Evolutionary conservation across 2,888 invertebrate species (phyloP), one percentile per base, ranked within the genome.

Genomic region (Catocala sponsa): DNA sequence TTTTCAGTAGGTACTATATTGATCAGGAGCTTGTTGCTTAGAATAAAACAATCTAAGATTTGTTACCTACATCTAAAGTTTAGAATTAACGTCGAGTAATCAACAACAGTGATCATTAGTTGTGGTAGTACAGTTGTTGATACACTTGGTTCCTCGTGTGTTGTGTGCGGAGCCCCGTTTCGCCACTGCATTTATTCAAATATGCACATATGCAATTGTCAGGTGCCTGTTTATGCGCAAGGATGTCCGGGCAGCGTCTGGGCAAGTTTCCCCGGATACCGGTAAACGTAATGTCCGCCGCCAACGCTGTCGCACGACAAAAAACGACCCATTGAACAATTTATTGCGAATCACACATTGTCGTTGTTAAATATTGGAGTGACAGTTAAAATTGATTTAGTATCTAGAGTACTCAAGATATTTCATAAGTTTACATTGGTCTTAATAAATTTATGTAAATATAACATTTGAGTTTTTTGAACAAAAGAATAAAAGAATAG

Each of bases 251-350:
- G 50, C 77, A 55, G 35, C 50, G 52, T 25, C 50, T 43, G 62
- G 42, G 64, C 59, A 54, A 70, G 78, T 77, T 74, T 74, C 71
- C 74, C 74, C 78, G 74, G 78, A 74, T 59, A 65, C 58, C 49
- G 55, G 38, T 48, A 56, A 70, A 57, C 63, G 78, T 70, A 77
- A 77, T 63, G 50, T 74, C 77, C 74, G 77, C 57, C 2, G 38
- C 25, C 50, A 41, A 57, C 60, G 59, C 41, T 52, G 59, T 55
- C 58, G 50, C 59, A 47, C 59, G 61, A 47, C 59, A 76, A 65
- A 62, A 73, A 73, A 61, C 58, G 35, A 63, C 59, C 59, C 44
- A 55, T 50, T 46, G 50, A 60, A 51, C 47, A 53, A 47, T 48
- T 58, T 59, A 44, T 49, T 48, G 38, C 42, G 15, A 59, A 51